Evolutionary conservation across 2,113 vertebrate species (phyloP), one percentile per base, ranked within the genome.

Genomic region (Hemiprocne comata): DNA sequence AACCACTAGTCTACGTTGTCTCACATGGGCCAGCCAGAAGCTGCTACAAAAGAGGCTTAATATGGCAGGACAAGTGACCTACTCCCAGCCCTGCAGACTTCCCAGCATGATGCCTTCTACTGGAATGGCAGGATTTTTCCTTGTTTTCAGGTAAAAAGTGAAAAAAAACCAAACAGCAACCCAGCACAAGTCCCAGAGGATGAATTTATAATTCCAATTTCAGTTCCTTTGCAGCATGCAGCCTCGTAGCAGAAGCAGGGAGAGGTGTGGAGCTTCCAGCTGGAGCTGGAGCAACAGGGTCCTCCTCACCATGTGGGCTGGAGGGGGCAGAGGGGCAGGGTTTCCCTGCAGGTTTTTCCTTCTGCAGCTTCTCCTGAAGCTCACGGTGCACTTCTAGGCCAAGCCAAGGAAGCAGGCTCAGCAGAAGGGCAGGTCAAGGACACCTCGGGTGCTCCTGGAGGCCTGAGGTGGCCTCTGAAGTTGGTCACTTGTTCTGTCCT

Each of bases 131-230:
- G 70, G 66, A 34, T 38, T 65, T 46, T 11, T 81, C 74, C 20
- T 67, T 85, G 42, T 74, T 93, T 87, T 74, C 93, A 90, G 89
- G 93, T 82, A 62, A 81, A 95, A 91, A 62, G 53, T 50, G 10
- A 82, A 60, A 11, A 57, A 57, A 50, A 12, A 82, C 55, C 9
- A 55, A 34, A 50, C 48, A 20, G 23, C 48, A 50, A 50, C 24
- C 25, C 64, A 81, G 87, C 93, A 78, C 66, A 17, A 67, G 29
- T 36, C 69, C 55, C 58, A 23, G 62, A 26, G 44, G 79, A 46
- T 87, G 16, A 7, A 44, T 0, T 58, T 50, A 23, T 50, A 19
- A 46, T 50, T 44, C 29, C 60, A 5, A 1, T 67, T 78, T 19
- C 44, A 6, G 21, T 72, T 85, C 72, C 31, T 83, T 54, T 42